Base-by-base conservation (phyloP, 2,888 invertebrate genomes). In the Mimas tiliae region DNA sequence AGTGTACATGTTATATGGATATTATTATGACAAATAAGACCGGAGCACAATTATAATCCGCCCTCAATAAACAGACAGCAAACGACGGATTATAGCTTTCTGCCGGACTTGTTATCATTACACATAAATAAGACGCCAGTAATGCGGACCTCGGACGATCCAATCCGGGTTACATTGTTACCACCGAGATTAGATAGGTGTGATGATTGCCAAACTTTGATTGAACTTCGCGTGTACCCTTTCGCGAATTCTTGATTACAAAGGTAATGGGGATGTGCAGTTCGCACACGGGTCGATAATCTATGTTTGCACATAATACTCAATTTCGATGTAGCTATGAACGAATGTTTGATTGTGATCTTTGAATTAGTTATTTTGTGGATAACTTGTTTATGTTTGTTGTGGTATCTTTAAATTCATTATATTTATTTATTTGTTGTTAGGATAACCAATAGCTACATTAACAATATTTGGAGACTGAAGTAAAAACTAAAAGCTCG, bases 191-290 rank as follows among this genome's bases (percentile, higher is more conserved):
- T 88, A 89, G 89, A 88, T 88, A 87, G 87, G 85, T 87, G 87
- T 88, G 88, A 89, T 92, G 90, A 92, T 92, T 91, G 87, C 85
- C 78, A 89, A 92, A 92, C 84, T 92, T 92, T 92, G 91, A 92
- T 91, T 92, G 91, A 91, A 88, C 83, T 78, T 80, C 82, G 82
- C 82, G 81, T 82, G 81, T 86, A 89, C 87, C 89, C 89, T 89
- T 91, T 88, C 82, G 82, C 81, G 84, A 82, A 84, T 85, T 83
- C 84, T 86, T 88, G 83, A 89, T 90, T 89, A 87, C 83, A 77
- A 81, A 82, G 79, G 84, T 89, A 88, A 90, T 89, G 89, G 88
- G 84, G 78, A 73, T 76, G 78, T 78, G 78, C 76, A 81, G 83
- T 38, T 58, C 38, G 58, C 58, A 19, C 58, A 58, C 58, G 42